Evolutionary conservation across 2,797 vertebrate genomes (phyloP).

Genomic region (Babyrousa celebensis): DNA sequence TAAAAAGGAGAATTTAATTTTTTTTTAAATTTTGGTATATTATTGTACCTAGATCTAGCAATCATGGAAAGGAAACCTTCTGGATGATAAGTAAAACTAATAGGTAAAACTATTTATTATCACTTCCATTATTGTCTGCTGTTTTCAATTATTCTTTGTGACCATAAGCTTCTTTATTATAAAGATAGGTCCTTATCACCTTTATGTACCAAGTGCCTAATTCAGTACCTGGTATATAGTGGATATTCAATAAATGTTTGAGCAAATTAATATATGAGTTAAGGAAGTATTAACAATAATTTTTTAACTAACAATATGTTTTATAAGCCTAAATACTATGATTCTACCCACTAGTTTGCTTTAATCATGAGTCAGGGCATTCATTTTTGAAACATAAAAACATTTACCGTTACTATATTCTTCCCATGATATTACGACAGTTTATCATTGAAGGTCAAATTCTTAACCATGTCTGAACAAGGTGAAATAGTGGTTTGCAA

Average conservation of each 20-base stretch:
- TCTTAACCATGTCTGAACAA: not conserved
- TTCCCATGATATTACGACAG: not conserved
- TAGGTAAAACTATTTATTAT: not conserved
- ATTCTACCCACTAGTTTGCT: not conserved
- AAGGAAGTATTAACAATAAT: not conserved
- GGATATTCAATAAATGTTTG: not conserved
- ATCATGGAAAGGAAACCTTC: not conserved
- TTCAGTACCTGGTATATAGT: not conserved
- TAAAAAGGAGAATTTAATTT: not conserved
- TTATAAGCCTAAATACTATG: not conserved
- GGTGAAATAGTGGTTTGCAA: not conserved
- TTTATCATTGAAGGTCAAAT: slow-evolving; percentile 21
- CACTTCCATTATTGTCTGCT: not conserved
- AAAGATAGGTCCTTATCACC: not conserved
- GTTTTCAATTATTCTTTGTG: not conserved
- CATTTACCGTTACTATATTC: not conserved
- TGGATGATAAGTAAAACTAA: not conserved
- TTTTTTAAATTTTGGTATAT: not conserved
- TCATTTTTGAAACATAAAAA: not conserved
- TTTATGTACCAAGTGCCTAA: not conserved
- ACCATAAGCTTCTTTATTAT: not conserved
- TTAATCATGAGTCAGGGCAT: not conserved
- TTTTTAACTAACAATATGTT: not conserved
- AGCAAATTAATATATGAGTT: not conserved
- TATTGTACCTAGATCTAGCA: not conserved